A percentile compares a stretch with the other conserved stretches of the same genome.
Conservation (phyloP, 2,888 invertebrate genomes). For the Amphipoea oculea region DNA sequence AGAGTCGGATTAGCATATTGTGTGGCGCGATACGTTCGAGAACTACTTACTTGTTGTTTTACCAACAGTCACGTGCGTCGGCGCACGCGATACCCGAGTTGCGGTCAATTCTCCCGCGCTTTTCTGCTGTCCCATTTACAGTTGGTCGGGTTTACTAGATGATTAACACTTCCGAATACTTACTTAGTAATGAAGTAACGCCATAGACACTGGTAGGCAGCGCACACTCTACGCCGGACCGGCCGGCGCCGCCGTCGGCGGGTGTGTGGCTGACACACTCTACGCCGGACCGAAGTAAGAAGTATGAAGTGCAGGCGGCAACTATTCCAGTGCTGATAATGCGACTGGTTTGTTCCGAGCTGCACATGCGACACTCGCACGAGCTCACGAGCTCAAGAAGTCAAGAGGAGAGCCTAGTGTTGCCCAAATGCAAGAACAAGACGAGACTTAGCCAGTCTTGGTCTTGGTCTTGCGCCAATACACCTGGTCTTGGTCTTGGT, state of each 20-base stretch:
- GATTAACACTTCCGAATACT: not conserved
- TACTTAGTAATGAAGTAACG: not conserved
- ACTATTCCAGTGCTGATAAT: constrained; percentile 22
- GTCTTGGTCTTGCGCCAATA: too few species aligned
- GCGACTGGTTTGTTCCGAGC: constrained; percentile 19
- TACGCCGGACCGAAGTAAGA: too few species aligned
- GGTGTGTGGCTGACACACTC: constrained; percentile 37
- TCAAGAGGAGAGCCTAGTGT: too few species aligned
- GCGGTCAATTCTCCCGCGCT: not conserved
- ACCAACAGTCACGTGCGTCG: constrained; percentile 16
- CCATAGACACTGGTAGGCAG: too few species aligned
- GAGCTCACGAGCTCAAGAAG: not conserved
- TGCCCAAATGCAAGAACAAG: too few species aligned
- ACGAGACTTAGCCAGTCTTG: too few species aligned
- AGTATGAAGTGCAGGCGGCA: constrained; percentile 14
- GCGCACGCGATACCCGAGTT: not conserved
- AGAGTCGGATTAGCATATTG: constrained; percentile 52
- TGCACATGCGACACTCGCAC: constrained; percentile 15
- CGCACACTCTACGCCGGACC: too few species aligned
- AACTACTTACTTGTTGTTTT: constrained; percentile 21
- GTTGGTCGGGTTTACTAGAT: not conserved
- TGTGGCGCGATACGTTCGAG: constrained; percentile 25
- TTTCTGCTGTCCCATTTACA: constrained; percentile 6
- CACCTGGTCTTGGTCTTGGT: too few species aligned
- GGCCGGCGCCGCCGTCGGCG: not conserved